phyloP scores from a whole-genome alignment of 2,888 invertebrate species.

The Aphodius granarius region DNA sequence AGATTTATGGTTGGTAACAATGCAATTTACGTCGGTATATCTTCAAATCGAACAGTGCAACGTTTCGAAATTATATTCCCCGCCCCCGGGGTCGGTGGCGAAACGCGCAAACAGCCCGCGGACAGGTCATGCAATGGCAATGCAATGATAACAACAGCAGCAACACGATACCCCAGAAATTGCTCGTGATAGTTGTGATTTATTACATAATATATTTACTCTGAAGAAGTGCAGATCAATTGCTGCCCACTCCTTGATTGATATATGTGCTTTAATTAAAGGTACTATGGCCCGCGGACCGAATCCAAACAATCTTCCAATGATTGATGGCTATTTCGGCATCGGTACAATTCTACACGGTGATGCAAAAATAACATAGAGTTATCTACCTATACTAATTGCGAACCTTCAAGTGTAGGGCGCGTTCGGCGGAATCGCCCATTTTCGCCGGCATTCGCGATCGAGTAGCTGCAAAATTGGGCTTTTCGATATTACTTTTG shows the following conservation, averaged over 20 bases:
- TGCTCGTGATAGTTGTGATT: neutral
- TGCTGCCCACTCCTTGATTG: neutral
- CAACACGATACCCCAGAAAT: neutral
- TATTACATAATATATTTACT: neutral
- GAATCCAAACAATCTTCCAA: neutral
- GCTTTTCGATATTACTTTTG: no score
- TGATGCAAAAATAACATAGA: neutral
- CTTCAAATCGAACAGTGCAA: neutral
- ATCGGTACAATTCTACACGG: neutral
- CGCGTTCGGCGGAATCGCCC: no score
- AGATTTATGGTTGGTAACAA: neutral
- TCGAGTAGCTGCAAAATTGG: no score
- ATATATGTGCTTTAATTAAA: neutral
- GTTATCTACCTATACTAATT: no score
- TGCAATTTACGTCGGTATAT: neutral
- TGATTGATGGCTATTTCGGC: neutral
- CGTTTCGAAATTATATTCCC: neutral
- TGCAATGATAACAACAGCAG: neutral
- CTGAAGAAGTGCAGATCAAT: neutral
- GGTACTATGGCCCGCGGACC: neutral
- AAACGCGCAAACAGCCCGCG: neutral
- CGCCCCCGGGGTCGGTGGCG: neutral
- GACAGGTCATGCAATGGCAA: neutral
- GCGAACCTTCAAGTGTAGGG: no score
- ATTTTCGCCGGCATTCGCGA: no score